phyloP scores from a whole-genome alignment of 1,140 invertebrate species.

The Achatina immaculata region DNA sequence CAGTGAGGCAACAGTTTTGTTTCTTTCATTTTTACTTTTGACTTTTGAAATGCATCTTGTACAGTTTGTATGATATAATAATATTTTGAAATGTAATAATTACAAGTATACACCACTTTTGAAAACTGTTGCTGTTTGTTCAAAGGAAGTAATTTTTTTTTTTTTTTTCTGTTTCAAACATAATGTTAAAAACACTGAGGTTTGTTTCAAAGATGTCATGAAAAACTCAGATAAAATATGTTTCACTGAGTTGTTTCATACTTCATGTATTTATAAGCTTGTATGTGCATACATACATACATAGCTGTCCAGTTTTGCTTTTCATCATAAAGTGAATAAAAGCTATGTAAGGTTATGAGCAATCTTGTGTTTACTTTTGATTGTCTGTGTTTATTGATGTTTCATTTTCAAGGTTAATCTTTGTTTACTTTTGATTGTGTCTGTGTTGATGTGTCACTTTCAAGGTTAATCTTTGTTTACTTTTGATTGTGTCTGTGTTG shows the following conservation, averaged over 20 bases:
- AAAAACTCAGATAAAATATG: slow-evolving; percentile 38
- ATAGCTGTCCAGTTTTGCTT: slow-evolving; percentile 7
- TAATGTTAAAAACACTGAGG: no score
- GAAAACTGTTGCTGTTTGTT: no score
- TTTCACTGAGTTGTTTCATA: slow-evolving; percentile 37
- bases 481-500: no score
- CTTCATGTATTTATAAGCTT: background rate
- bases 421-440: no score
- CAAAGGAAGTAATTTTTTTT: no score
- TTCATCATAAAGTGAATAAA: background rate
- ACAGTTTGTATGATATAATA: slow-evolving; percentile 37
- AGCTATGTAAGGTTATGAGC: no score
- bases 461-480: no score
- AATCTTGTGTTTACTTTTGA: no score
- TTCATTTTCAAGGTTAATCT: no score
- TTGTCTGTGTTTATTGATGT: no score
- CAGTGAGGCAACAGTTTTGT: background rate
- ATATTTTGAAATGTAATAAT: slow-evolving; percentile 9
- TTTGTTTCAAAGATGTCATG: background rate
- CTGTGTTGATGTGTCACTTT: no score
- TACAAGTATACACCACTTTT: no score
- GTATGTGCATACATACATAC: background rate
- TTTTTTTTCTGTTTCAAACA: background rate
- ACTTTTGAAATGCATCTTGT: slow-evolving; percentile 23
- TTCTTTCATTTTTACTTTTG: background rate